Percentiles rank a stretch among this genome's conserved stretches.
These are phyloP conservation scores for Leucophenga montana DNA, from an alignment of 2,888 invertebrate species.

Conservation along the genomic window DNA sequence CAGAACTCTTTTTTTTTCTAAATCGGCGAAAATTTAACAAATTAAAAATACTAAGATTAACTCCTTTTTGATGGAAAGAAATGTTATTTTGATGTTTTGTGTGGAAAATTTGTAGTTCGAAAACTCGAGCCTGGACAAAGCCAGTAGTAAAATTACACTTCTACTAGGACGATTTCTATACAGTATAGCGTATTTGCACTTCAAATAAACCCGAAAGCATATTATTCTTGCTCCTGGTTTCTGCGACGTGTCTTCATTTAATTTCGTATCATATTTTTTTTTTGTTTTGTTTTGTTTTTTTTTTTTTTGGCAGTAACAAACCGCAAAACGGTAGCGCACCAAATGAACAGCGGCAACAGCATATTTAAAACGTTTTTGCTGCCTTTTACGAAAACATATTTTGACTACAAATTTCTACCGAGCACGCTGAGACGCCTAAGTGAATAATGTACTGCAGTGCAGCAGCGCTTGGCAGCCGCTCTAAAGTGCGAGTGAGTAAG, in stretches of 20 bases:
- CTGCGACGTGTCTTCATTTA: slow-evolving; percentile 19
- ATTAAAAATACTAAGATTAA: too few species aligned
- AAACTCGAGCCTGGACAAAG: too few species aligned
- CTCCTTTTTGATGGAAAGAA: too few species aligned
- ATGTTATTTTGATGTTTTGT: too few species aligned
- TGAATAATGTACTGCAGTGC: slow-evolving; percentile 13
- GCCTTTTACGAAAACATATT: slow-evolving; percentile 59
- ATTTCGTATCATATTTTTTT: slow-evolving; percentile 22
- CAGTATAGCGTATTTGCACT: background rate
- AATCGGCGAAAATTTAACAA: too few species aligned
- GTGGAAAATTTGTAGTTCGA: too few species aligned
- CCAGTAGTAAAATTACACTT: too few species aligned
- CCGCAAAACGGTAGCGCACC: slow-evolving; percentile 16
- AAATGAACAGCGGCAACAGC: background rate
- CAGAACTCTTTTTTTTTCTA: too few species aligned
- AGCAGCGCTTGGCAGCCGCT: slow-evolving; percentile 40
- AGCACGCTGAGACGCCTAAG: slow-evolving; percentile 32
- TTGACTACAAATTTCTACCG: slow-evolving; percentile 65
- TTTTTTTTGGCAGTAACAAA: background rate
- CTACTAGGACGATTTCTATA: too few species aligned
- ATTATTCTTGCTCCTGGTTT: background rate
- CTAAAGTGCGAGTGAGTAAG: slow-evolving; percentile 35
- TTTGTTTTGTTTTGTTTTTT: background rate
- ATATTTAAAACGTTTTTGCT: slow-evolving; percentile 17
- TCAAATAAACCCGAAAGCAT: background rate